Evolutionary conservation across 2,113 vertebrate species (phyloP).

Genomic region (Ondatra zibethicus): DNA sequence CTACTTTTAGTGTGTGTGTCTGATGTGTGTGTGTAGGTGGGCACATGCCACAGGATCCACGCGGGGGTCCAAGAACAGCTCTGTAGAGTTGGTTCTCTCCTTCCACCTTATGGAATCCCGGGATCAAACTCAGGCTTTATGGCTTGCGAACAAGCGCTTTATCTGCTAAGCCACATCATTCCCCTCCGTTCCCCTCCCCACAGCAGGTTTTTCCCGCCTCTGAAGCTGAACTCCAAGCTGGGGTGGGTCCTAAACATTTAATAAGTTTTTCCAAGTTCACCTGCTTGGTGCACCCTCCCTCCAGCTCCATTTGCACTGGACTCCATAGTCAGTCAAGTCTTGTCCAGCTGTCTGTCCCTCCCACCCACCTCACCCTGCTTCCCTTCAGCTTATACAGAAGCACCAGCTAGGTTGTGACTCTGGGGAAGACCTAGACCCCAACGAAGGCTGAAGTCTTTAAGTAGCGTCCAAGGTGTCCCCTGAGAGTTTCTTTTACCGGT

Average conservation of each 20-base stretch:
- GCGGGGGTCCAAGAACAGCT: background rate
- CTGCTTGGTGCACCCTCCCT: background rate
- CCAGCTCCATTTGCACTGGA: rapidly evolving
- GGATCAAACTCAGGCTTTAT: background rate
- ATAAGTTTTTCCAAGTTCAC: background rate
- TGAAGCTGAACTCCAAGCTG: background rate
- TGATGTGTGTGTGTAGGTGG: no score
- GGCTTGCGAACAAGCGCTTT: background rate
- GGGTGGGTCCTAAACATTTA: background rate
- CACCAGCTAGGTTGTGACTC: background rate
- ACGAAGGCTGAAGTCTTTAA: background rate
- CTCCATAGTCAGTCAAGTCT: rapidly evolving
- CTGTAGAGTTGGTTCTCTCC: background rate
- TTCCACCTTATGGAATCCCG: background rate
- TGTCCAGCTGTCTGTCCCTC: background rate
- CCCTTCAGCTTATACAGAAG: background rate
- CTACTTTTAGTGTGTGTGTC: background rate
- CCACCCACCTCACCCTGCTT: no score
- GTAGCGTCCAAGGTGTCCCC: background rate
- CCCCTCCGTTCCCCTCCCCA: no score
- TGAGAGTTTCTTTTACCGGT: background rate
- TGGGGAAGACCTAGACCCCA: background rate
- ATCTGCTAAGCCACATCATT: background rate
- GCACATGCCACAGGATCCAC: background rate
- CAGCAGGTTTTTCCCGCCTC: background rate